A percentile compares a stretch with the other conserved stretches of the same genome.
Conservation (phyloP, 2,113 vertebrate species). For the Pogona vitticeps region DNA sequence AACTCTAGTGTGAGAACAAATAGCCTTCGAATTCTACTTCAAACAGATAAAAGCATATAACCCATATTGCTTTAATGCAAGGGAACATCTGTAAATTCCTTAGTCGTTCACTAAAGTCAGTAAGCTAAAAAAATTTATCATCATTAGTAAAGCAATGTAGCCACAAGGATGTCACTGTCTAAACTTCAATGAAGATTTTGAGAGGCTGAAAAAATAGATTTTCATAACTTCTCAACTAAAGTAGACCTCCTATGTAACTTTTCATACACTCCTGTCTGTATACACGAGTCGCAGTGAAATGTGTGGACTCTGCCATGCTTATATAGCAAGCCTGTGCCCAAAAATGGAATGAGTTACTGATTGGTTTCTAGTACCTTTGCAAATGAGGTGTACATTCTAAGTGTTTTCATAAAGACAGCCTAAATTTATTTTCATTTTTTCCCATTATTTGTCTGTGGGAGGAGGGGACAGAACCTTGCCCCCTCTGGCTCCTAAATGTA, state of each 20-base stretch:
- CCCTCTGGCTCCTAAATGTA: no score
- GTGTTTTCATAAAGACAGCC: no score
- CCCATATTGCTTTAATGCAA: neutral
- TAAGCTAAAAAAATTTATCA: neutral
- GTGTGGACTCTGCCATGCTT: neutral
- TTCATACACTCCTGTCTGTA: no score
- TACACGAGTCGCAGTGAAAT: neutral
- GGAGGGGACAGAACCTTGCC: no score
- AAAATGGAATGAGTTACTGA: no score
- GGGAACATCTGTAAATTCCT: neutral
- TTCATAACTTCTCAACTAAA: neutral
- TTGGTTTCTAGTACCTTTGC: no score
- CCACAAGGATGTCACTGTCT: neutral
- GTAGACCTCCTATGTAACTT: no score
- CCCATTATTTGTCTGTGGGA: no score
- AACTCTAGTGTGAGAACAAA: neutral
- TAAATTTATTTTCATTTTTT: no score
- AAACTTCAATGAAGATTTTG: neutral
- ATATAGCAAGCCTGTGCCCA: neutral
- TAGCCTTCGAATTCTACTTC: neutral
- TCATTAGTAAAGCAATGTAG: no score
- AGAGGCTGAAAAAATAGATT: neutral
- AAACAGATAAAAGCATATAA: neutral
- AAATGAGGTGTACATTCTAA: no score
- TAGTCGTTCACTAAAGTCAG: no score